Evolutionary conservation across 2,888 invertebrate species (phyloP).

Genomic region (Chouioia cunea): DNA sequence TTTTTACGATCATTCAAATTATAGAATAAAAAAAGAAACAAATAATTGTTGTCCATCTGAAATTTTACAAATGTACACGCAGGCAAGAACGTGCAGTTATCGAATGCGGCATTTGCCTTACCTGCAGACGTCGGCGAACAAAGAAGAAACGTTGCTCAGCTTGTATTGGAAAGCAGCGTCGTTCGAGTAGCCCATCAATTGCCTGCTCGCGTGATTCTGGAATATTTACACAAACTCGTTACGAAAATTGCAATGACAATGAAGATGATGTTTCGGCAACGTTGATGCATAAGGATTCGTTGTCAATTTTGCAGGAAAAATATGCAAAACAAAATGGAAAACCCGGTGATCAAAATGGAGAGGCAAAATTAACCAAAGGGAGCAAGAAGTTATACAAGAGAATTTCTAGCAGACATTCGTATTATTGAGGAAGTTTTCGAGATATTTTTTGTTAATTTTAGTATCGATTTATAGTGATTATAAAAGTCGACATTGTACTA

Average conservation of each 20-base stretch:
- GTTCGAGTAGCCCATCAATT: conserved; percentile 28
- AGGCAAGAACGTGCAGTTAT: neutral
- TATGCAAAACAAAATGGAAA: conserved; percentile 24
- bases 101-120: neutral
- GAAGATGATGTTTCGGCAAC: conserved; percentile 36
- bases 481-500: too few species aligned
- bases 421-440: neutral
- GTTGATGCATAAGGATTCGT: conserved; percentile 61
- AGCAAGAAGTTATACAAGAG: conserved; percentile 1
- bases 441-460: neutral
- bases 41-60: too few species aligned
- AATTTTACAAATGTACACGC: too few species aligned
- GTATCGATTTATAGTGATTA: neutral
- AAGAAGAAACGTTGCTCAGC: conserved; percentile 1
- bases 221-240: conserved; percentile 46
- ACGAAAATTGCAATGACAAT: conserved; percentile 46
- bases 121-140: neutral
- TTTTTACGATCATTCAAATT: too few species aligned
- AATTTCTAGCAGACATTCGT: conserved; percentile 13
- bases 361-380: too few species aligned
- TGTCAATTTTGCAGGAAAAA: conserved; percentile 60
- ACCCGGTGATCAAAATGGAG: too few species aligned
- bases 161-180: conserved; percentile 5
- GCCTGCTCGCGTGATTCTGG: conserved; percentile 47
- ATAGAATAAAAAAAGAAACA: too few species aligned